Conservation (phyloP, 2,113 vertebrate species). For the Donacobius atricapilla region DNA sequence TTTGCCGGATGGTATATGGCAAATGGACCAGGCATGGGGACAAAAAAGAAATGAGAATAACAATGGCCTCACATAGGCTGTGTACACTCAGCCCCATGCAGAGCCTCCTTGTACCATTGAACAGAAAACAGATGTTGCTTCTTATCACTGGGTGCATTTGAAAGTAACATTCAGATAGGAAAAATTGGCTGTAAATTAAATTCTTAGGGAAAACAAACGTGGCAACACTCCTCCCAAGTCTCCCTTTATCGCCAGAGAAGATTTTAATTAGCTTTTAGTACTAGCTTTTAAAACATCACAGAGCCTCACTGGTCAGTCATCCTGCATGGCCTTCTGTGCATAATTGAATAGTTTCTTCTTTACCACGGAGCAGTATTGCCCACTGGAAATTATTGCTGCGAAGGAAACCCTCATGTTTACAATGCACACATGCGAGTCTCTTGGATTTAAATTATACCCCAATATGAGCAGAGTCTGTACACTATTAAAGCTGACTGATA, state of each 20-base stretch:
- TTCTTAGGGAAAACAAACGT: constrained; percentile 76
- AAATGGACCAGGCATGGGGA: constrained; percentile 78
- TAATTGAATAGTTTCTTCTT: constrained; percentile 39
- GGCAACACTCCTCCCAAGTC: constrained; percentile 70
- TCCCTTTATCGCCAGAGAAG: constrained; percentile 76
- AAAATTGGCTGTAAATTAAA: constrained; percentile 82
- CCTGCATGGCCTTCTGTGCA: constrained; percentile 29
- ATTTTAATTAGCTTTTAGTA: constrained; percentile 82
- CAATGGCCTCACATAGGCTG: constrained; percentile 75
- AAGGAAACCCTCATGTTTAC: constrained; percentile 26
- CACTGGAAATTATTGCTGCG: constrained; percentile 25
- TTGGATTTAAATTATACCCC: constrained; percentile 1
- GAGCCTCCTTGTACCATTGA: constrained; percentile 81
- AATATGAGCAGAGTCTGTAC: neutral
- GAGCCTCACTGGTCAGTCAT: constrained; percentile 69
- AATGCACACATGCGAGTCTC: neutral
- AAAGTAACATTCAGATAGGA: constrained; percentile 83
- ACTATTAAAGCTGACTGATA: constrained; percentile 20
- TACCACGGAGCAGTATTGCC: neutral
- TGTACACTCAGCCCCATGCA: constrained; percentile 77
- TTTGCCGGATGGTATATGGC: constrained; percentile 77
- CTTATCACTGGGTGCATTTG: constrained; percentile 85
- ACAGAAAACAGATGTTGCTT: constrained; percentile 93
- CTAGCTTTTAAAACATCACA: constrained; percentile 70
- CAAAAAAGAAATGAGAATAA: constrained; percentile 77